A percentile compares a stretch with the other conserved stretches of the same genome.
Evolutionary conservation across 2,888 invertebrate species (phyloP).

Genomic region (Netelia inedita): DNA sequence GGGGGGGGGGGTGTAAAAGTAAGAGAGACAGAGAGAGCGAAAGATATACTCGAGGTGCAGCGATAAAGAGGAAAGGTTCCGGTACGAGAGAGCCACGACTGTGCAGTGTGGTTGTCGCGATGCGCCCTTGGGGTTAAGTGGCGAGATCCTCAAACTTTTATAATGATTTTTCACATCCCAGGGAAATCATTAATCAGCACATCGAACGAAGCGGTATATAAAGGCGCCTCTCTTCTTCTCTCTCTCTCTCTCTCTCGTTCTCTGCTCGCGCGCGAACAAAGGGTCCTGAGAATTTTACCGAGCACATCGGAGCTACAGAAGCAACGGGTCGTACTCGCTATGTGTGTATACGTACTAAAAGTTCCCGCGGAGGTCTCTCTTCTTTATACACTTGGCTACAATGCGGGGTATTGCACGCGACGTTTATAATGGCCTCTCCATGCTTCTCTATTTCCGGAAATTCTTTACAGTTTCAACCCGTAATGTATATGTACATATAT

Average conservation of each 20-base stretch:
- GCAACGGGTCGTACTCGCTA: conserved; percentile 35
- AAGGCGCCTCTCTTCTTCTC: no score
- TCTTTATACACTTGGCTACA: conserved; percentile 38
- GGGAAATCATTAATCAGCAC: conserved; percentile 78
- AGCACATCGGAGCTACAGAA: conserved; percentile 30
- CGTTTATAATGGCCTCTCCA: conserved; percentile 53
- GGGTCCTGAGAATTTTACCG: conserved; percentile 65
- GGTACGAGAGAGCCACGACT: conserved; percentile 63
- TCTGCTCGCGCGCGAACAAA: conserved; percentile 71
- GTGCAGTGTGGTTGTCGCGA: conserved; percentile 75
- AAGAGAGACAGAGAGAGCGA: background rate
- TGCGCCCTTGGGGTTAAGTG: conserved; percentile 83
- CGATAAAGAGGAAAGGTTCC: conserved; percentile 71
- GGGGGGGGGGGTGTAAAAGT: conserved; percentile 7
- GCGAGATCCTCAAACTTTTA: conserved; percentile 80
- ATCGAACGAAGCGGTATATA: conserved; percentile 73
- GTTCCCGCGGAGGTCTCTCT: conserved; percentile 49
- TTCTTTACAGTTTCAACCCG: conserved; percentile 26
- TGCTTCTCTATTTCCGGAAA: conserved; percentile 55
- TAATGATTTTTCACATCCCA: conserved; percentile 74
- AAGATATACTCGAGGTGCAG: conserved; percentile 43
- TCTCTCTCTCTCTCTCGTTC: background rate
- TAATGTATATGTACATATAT: background rate
- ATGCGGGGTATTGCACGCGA: conserved; percentile 44
- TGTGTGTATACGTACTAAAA: conserved; percentile 25